Evolutionary conservation across 1,140 invertebrate genomes (phyloP).

Genomic region (Oscheius sp.): DNA sequence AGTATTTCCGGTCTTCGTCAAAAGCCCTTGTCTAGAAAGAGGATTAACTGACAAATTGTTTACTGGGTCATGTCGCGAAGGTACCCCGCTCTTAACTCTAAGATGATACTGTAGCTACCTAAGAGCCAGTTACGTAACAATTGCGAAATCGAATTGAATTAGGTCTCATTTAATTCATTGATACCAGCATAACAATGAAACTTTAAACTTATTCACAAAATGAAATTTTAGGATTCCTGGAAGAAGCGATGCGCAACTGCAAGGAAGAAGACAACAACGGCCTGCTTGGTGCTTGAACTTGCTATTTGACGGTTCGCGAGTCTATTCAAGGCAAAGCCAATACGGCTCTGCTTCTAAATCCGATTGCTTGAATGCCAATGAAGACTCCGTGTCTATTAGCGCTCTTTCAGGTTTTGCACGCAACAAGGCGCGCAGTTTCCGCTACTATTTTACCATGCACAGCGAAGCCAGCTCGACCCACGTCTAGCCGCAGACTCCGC

Average conservation of each 20-base stretch:
- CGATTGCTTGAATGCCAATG: neutral
- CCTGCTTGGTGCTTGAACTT: slow-evolving; percentile 22
- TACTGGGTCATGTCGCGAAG: too few species aligned
- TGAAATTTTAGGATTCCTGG: slow-evolving; percentile 38
- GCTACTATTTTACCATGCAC: neutral
- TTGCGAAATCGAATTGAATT: too few species aligned
- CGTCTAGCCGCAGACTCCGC: neutral
- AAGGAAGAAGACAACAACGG: slow-evolving; percentile 41
- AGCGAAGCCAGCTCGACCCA: neutral
- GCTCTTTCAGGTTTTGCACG: neutral
- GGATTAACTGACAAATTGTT: too few species aligned
- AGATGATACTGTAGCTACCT: too few species aligned
- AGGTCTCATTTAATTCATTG: neutral
- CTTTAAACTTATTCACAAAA: neutral
- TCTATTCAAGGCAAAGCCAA: neutral
- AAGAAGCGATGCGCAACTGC: slow-evolving; percentile 47
- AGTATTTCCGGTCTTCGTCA: too few species aligned
- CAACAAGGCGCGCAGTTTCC: neutral
- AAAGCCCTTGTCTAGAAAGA: too few species aligned
- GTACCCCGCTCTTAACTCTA: too few species aligned
- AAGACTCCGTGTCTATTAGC: neutral
- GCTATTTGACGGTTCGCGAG: slow-evolving; percentile 4
- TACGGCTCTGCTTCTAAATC: neutral
- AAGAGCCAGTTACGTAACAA: too few species aligned
- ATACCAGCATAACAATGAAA: neutral